phyloP scores from a whole-genome alignment of 2,113 vertebrate species.

The Mystacornis crossleyi region DNA sequence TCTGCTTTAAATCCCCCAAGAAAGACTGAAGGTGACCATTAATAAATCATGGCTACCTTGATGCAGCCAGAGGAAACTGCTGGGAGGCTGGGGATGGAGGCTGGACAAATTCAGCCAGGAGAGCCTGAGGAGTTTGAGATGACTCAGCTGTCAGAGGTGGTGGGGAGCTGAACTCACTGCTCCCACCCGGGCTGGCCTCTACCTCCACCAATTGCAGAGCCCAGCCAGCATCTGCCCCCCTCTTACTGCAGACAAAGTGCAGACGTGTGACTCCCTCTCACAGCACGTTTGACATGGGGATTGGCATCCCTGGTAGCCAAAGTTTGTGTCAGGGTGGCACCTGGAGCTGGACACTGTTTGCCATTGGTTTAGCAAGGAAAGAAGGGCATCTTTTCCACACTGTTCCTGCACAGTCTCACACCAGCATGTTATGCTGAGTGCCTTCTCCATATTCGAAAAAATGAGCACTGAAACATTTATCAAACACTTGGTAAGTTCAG shows the following conservation, averaged over 20 bases:
- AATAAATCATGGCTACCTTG: rapidly evolving
- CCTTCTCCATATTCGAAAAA: neutral
- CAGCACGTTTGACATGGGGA: neutral
- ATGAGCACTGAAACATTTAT: neutral
- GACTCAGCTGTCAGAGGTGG: neutral
- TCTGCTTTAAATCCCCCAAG: neutral
- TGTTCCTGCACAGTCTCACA: neutral
- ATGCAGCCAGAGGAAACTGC: neutral
- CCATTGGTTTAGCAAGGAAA: neutral
- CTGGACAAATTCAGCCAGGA: neutral
- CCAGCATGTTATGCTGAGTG: neutral
- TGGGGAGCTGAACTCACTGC: neutral
- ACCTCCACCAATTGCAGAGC: neutral
- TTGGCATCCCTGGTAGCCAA: neutral
- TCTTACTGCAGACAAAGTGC: neutral
- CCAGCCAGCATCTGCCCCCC: neutral
- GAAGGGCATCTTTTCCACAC: neutral
- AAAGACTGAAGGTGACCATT: rapidly evolving
- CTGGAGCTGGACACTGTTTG: neutral
- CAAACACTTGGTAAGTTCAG: neutral
- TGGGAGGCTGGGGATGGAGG: neutral
- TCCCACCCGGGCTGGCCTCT: rapidly evolving
- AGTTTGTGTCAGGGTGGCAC: neutral
- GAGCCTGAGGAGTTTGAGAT: neutral
- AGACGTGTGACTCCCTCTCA: rapidly evolving